A percentile compares a stretch with the other conserved stretches of the same genome.
phyloP scores from a whole-genome alignment of 2,888 invertebrate species.

The Fragum fragum region DNA sequence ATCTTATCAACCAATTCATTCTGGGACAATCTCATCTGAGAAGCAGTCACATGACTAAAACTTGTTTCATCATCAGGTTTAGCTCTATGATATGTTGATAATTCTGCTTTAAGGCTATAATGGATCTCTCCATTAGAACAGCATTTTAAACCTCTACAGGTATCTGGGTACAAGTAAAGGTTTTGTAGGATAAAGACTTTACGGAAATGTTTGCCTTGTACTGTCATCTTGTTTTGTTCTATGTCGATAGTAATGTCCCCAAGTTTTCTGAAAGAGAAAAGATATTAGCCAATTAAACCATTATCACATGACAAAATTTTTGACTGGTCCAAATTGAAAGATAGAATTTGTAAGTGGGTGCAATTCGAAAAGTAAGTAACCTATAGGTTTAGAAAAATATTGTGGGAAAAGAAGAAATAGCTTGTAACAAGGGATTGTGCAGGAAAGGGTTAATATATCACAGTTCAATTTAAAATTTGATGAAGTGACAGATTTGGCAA shows the following conservation, averaged over 20 bases:
- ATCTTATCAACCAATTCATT: slow-evolving; percentile 69
- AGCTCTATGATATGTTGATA: background rate
- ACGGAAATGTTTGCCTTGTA: background rate
- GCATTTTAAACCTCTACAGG: slow-evolving; percentile 71
- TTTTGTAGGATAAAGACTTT: slow-evolving; percentile 51
- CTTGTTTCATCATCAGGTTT: background rate
- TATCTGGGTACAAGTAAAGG: slow-evolving; percentile 63
- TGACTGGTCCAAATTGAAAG: too few relatives aligned
- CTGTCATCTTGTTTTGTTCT: slow-evolving; percentile 33
- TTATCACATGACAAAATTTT: too few relatives aligned
- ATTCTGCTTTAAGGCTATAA: slow-evolving; percentile 56
- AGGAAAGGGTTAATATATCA: too few relatives aligned
- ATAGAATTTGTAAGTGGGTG: too few relatives aligned
- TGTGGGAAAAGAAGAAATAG: too few relatives aligned
- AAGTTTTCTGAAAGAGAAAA: slow-evolving; percentile 14
- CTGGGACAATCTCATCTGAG: slow-evolving; percentile 41
- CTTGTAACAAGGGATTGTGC: too few relatives aligned
- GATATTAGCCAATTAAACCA: too few relatives aligned
- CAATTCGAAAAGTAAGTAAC: too few relatives aligned
- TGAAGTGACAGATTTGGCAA: too few relatives aligned
- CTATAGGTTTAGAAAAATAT: too few relatives aligned
- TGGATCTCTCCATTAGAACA: slow-evolving; percentile 60
- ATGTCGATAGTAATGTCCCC: slow-evolving; percentile 37
- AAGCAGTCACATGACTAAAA: slow-evolving; percentile 3
- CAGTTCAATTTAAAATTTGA: too few relatives aligned